Evolutionary conservation across 2,113 vertebrate genomes (phyloP).

Genomic region (Chamaea fasciata): DNA sequence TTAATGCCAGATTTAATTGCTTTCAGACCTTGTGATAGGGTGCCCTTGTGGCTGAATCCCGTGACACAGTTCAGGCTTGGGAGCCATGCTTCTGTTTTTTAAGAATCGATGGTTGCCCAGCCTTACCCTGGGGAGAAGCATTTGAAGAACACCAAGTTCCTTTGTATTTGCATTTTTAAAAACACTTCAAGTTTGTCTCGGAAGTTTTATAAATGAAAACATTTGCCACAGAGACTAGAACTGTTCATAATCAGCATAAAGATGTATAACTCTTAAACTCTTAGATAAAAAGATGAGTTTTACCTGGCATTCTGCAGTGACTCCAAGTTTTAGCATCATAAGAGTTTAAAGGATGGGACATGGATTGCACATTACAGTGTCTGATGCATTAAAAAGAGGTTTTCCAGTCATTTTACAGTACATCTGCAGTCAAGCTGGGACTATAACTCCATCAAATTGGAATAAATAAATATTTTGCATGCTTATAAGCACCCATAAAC

Average conservation of each 20-base stretch:
- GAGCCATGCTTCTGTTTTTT: background rate
- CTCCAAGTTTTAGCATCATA: background rate
- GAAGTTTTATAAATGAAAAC: background rate
- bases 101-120: background rate
- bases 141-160: background rate
- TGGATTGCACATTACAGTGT: background rate
- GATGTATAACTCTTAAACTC: background rate
- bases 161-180: background rate
- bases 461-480: constrained; percentile 15
- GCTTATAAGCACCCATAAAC: background rate
- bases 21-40: background rate
- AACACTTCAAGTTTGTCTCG: background rate
- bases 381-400: background rate
- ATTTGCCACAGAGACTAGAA: background rate
- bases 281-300: background rate
- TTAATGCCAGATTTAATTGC: background rate
- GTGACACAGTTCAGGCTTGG: background rate
- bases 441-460: background rate
- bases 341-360: background rate
- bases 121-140: background rate
- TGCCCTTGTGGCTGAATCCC: background rate
- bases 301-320: background rate
- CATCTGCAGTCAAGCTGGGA: constrained; percentile 3
- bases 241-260: background rate
- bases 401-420: background rate